Conservation (phyloP, 92 coral and sea anemone genomes). For the Palythoa heliodiscus region DNA sequence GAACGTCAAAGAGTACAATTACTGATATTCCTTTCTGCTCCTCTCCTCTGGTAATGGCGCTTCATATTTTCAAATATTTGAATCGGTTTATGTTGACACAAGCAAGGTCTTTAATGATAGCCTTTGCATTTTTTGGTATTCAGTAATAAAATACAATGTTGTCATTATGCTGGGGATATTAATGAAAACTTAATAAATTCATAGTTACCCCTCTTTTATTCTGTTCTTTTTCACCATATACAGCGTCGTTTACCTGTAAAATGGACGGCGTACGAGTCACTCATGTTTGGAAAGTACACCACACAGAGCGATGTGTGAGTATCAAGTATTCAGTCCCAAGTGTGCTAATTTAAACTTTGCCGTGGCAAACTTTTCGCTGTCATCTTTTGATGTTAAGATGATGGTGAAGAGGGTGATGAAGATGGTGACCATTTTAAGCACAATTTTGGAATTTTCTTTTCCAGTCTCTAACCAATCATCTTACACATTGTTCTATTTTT, state of each 20-base stretch:
- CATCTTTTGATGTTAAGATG: not conserved
- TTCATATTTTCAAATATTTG: no score
- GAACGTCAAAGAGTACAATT: no score
- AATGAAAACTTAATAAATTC: not conserved
- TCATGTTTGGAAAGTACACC: conserved; percentile 1
- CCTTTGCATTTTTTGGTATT: no score
- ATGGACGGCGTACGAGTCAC: conserved; percentile 5
- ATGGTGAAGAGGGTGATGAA: not conserved
- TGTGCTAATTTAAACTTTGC: not conserved
- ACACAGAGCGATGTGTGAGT: conserved; percentile 14
- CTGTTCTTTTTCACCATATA: not conserved
- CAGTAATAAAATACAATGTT: no score
- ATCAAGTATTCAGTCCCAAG: not conserved
- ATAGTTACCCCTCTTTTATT: not conserved
- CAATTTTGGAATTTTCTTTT: not conserved
- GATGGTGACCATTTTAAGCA: not conserved
- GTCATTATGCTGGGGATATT: no score
- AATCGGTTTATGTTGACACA: no score
- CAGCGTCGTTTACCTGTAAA: not conserved
- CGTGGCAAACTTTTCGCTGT: not conserved
- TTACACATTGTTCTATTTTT: no score
- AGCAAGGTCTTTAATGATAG: no score
- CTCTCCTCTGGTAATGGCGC: no score
- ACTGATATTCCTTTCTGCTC: no score
- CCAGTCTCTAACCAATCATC: no score